A percentile compares a stretch with the other conserved stretches of the same genome.
phyloP scores from a whole-genome alignment of 2,797 vertebrate species.

The Poecilia gillii region DNA sequence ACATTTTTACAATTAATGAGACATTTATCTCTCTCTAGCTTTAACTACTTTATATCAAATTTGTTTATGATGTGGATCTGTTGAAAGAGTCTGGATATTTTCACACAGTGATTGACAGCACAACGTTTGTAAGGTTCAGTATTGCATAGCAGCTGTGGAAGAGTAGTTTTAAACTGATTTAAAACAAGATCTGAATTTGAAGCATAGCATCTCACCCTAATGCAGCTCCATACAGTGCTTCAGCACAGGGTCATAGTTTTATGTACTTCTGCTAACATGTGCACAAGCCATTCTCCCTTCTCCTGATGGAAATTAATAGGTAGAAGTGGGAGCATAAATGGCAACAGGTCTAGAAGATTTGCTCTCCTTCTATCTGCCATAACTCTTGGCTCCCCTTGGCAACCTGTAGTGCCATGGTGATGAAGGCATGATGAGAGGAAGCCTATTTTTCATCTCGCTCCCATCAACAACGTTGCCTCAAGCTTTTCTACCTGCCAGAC shows the following conservation, averaged over 20 bases:
- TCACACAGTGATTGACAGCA: not conserved
- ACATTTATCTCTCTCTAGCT: not conserved
- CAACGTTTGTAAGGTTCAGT: not conserved
- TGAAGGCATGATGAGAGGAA: slow-evolving; percentile 67
- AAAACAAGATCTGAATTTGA: slow-evolving; percentile 16
- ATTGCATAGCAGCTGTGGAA: not conserved
- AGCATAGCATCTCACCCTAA: slow-evolving; percentile 30
- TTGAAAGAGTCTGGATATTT: not conserved
- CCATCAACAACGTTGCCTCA: slow-evolving; percentile 59
- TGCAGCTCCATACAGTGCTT: not conserved
- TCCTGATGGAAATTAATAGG: slow-evolving; percentile 64
- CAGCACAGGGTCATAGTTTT: slow-evolving; percentile 19
- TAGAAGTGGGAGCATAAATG: slow-evolving; percentile 36
- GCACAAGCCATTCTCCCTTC: slow-evolving; percentile 34
- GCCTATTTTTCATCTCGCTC: slow-evolving; percentile 64
- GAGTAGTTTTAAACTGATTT: not conserved
- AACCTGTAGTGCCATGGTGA: slow-evolving; percentile 55
- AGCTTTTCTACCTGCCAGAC: slow-evolving; percentile 49
- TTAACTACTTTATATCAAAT: not conserved
- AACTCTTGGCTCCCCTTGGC: slow-evolving; percentile 51
- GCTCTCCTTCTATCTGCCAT: slow-evolving; percentile 49
- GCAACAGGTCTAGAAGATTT: slow-evolving; percentile 59
- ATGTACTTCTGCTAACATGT: slow-evolving; percentile 15
- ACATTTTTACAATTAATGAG: not conserved
- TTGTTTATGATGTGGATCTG: not conserved